phyloP scores from a whole-genome alignment of 2,888 invertebrate genomes.

The Adelphocoris suturalis region DNA sequence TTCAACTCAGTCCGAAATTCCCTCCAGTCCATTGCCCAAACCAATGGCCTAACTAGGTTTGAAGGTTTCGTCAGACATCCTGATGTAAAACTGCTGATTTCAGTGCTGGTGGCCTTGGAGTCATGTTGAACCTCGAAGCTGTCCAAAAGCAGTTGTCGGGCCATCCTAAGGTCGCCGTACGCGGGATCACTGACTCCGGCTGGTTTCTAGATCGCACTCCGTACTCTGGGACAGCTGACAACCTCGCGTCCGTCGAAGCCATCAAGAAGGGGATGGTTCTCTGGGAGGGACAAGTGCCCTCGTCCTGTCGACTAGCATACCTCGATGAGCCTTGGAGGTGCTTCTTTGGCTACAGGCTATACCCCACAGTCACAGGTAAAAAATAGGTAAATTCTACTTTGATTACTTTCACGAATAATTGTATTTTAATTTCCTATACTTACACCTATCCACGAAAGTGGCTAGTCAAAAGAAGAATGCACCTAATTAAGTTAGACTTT shows the following conservation, averaged over 20 bases:
- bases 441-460: too few species aligned
- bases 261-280: slow-evolving; percentile 87
- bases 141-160: slow-evolving; percentile 86
- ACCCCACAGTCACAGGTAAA: slow-evolving; percentile 89
- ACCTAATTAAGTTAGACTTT: too few species aligned
- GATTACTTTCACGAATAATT: not conserved
- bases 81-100: slow-evolving; percentile 76
- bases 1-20: too few species aligned
- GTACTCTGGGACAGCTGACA: slow-evolving; percentile 81
- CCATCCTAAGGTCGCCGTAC: slow-evolving; percentile 84
- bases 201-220: slow-evolving; percentile 95
- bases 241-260: slow-evolving; percentile 83
- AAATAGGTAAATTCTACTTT: slow-evolving; percentile 55
- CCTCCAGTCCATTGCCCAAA: too few species aligned
- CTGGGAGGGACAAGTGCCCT: slow-evolving; percentile 90
- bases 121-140: slow-evolving; percentile 92
- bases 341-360: slow-evolving; percentile 93
- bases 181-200: slow-evolving; percentile 94
- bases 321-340: slow-evolving; percentile 91
- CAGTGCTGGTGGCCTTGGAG: slow-evolving; percentile 96
- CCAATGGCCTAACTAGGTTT: too few species aligned
- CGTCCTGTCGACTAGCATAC: slow-evolving; percentile 86
- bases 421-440: not conserved
- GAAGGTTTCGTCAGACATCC: not conserved
- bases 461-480: too few species aligned